These are phyloP conservation scores for Sigmodon hispidus DNA, from an alignment of 2,113 vertebrate genomes.

Conservation along the genomic window DNA sequence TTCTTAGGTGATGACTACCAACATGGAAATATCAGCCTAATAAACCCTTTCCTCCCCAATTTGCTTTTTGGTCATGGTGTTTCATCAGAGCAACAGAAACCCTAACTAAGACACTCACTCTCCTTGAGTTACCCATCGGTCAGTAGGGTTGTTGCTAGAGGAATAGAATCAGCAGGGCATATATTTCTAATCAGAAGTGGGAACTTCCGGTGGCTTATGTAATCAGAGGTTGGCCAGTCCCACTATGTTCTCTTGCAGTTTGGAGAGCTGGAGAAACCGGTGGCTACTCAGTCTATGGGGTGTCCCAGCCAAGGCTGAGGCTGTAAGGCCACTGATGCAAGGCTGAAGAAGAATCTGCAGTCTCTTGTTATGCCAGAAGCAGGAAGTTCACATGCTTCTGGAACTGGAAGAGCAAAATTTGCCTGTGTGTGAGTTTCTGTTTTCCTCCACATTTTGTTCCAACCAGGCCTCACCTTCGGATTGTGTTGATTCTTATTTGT, in stretches of 20 bases:
- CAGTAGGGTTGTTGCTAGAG: too few relatives aligned
- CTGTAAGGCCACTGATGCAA: neutral
- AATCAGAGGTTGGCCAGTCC: neutral
- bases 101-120: neutral
- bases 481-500: neutral
- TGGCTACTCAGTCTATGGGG: neutral
- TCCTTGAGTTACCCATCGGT: neutral
- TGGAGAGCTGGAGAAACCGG: neutral
- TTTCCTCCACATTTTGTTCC: neutral
- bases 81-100: neutral
- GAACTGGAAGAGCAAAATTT: neutral
- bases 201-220: neutral
- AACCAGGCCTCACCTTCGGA: neutral
- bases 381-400: neutral
- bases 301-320: neutral
- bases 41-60: neutral
- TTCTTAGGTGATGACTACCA: neutral
- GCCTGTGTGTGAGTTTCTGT: neutral
- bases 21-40: neutral
- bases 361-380: neutral
- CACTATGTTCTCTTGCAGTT: neutral
- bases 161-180: neutral
- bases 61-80: neutral
- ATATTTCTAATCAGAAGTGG: neutral
- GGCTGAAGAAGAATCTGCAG: neutral